These are phyloP conservation scores for Montipora capricornis DNA, from an alignment of 64 coral and sea anemone species.

Conservation along the genomic window DNA sequence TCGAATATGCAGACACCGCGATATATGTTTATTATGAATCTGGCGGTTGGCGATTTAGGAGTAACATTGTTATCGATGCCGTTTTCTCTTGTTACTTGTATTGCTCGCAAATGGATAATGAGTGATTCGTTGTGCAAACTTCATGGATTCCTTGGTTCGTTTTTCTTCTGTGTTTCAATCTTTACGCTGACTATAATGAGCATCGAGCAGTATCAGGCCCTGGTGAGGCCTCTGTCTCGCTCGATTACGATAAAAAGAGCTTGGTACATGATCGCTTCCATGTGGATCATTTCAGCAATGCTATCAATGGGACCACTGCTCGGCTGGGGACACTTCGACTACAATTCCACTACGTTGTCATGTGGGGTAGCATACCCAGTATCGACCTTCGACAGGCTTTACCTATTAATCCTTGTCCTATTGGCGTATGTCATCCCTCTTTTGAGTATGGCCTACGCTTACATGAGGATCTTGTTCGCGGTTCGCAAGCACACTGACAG, in stretches of 20 bases:
- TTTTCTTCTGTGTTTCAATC: conserved; percentile 92
- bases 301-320: conserved; percentile 73
- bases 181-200: conserved; percentile 95
- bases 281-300: conserved; percentile 61
- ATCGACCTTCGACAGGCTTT: conserved; percentile 64
- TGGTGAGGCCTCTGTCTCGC: conserved; percentile 84
- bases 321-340: conserved; percentile 89
- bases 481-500: conserved; percentile 81
- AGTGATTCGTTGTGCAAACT: conserved; percentile 78
- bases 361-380: conserved; percentile 77
- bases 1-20: conserved; percentile 89
- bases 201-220: conserved; percentile 85
- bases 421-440: conserved; percentile 79
- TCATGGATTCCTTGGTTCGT: conserved; percentile 88
- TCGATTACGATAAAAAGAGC: conserved; percentile 82
- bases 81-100: conserved; percentile 82
- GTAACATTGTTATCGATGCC: conserved; percentile 87
- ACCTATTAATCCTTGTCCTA: conserved; percentile 71
- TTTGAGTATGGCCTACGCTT: conserved; percentile 87
- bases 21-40: conserved; percentile 96
- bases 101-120: conserved; percentile 84
- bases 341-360: conserved; percentile 84
- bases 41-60: conserved; percentile 85
- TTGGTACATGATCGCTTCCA: conserved; percentile 64
- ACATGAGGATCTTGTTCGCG: conserved; percentile 82